A percentile compares a stretch with the other conserved stretches of the same genome.
These are phyloP conservation scores for Dasysyrphus tricinctus DNA, from an alignment of 2,888 invertebrate genomes.

Conservation along the genomic window DNA sequence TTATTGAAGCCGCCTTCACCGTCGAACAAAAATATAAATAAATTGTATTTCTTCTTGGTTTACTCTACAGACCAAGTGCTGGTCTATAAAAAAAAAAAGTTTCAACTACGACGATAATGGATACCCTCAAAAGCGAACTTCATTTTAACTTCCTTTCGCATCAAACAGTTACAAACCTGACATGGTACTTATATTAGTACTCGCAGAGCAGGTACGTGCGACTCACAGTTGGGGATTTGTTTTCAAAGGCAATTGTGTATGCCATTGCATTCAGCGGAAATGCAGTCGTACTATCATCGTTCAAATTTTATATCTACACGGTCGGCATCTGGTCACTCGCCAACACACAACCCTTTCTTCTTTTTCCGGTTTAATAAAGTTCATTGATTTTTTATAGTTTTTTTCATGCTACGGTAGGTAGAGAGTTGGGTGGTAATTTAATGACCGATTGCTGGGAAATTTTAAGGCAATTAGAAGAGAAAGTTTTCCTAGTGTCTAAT, in stretches of 20 bases:
- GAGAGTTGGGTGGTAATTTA: conserved; percentile 30
- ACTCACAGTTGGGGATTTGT: not conserved
- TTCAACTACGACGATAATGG: too few species aligned
- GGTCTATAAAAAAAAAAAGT: not conserved
- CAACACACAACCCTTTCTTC: conserved; percentile 42
- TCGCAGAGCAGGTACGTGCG: not conserved
- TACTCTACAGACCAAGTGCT: not conserved
- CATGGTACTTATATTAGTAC: too few species aligned
- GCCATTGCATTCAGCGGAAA: conserved; percentile 24
- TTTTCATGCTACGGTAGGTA: not conserved
- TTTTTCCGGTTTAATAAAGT: conserved; percentile 27
- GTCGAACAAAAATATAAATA: not conserved
- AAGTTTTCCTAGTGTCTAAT: conserved; percentile 37
- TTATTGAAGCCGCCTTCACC: conserved; percentile 16
- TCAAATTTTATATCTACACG: conserved; percentile 9
- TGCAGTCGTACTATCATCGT: conserved; percentile 1
- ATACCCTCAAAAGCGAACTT: too few species aligned
- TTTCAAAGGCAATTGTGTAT: not conserved
- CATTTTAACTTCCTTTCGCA: too few species aligned
- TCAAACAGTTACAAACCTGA: too few species aligned
- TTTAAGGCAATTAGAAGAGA: conserved; percentile 26
- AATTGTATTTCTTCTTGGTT: not conserved
- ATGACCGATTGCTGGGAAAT: conserved; percentile 43
- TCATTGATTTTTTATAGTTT: conserved; percentile 38
- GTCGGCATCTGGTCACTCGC: conserved; percentile 9